Base-by-base conservation (phyloP, 2,888 invertebrate genomes). In the Rhorus exstirpatorius region DNA sequence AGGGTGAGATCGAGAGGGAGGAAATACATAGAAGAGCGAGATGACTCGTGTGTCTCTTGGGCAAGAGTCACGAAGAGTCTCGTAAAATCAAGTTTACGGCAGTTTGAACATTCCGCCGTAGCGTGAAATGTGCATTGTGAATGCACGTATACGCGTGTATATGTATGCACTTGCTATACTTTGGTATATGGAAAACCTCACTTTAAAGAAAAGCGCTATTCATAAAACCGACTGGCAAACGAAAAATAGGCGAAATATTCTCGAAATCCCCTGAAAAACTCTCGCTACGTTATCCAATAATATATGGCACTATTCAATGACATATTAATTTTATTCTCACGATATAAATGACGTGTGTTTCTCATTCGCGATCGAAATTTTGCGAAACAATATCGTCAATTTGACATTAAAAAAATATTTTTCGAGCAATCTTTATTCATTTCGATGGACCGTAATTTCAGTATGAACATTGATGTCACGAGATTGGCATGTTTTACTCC, bases 51-150 rank as follows among this genome's bases (percentile, higher is more conserved):
- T n/a, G n/a, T n/a, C n/a, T 3, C 31, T 31, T 31, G 31, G 31
- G 3, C 31, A n/a, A n/a, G 31, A 70, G 63, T 38, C 63, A 58
- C 55, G 24, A 38, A 65, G 49, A 44, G 58, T 65, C 55, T 65
- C 79, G 58, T 79, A 72, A 79, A 79, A 79, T 79, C 71, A 72
- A 65, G 44, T 79, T 79, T 79, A 79, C 58, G 71, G 55, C 65
- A 38, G 71, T 71, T 55, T 65, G 65, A 65, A 58, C 53, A 46
- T 71, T 70, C 6, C 49, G 26, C 10, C 10, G 63, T 38, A 6
- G 14, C 55, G 17, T 35, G 14, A 35, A 35, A 21, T 46, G 46
- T 46, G 17, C 65, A 12, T 79, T 35, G 46, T 44, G 55, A 63
- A 53, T 63, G 10, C 61, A 49, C 10, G 17, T 21, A 21, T 70